phyloP scores from a whole-genome alignment of 2,888 invertebrate species.

The Andrena hattorfiana region DNA sequence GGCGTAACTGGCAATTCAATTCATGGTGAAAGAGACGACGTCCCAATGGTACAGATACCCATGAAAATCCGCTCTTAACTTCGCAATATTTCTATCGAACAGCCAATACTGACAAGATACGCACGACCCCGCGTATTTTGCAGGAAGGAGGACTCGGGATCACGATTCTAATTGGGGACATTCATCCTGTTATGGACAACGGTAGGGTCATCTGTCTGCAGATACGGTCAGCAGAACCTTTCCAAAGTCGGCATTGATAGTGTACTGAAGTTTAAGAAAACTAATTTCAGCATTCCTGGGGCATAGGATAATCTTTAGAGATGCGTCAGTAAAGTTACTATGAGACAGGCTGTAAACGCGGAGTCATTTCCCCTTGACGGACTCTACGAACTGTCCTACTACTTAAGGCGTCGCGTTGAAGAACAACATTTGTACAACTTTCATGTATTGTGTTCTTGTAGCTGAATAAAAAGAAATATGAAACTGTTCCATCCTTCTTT shows the following conservation, averaged over 20 bases:
- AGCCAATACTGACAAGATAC: conserved; percentile 13
- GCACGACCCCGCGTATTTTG: not conserved
- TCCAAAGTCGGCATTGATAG: not conserved
- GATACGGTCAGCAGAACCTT: not conserved
- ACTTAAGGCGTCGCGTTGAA: no score
- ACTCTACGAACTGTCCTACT: no score
- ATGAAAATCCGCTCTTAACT: conserved; percentile 53
- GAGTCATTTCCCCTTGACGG: no score
- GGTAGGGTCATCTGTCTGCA: not conserved
- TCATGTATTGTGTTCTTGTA: no score
- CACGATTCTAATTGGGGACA: not conserved
- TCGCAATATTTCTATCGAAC: conserved; percentile 37
- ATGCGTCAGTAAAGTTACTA: no score
- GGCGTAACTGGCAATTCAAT: conserved; percentile 58
- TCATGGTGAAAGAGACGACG: conserved; percentile 39
- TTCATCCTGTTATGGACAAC: not conserved
- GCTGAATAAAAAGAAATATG: no score
- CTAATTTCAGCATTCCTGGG: not conserved
- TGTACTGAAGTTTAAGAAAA: not conserved
- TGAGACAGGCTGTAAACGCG: no score
- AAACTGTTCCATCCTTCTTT: no score
- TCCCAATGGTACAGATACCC: conserved; percentile 16
- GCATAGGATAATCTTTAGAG: no score
- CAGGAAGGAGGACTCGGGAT: not conserved
- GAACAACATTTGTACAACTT: no score